Percentiles rank a stretch among this genome's conserved stretches.
phyloP scores from a whole-genome alignment of 2,888 invertebrate species.

The Autographa pulchrina region DNA sequence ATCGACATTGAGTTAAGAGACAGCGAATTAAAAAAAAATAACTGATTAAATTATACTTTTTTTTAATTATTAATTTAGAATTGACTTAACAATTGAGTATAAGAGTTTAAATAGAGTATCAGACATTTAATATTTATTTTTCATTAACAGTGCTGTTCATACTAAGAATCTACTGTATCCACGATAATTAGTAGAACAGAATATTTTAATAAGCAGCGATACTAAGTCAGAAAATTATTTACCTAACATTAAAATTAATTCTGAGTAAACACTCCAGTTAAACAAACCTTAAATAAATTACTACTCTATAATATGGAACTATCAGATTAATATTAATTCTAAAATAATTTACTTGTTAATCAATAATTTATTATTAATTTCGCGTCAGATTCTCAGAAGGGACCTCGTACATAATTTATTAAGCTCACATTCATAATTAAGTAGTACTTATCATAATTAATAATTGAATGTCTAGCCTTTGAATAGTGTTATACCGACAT shows the following conservation, averaged over 20 bases:
- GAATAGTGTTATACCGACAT: constrained; percentile 21
- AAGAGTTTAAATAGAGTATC: too few relatives aligned
- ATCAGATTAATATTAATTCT: not conserved
- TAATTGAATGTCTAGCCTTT: constrained; percentile 14
- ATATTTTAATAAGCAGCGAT: not conserved
- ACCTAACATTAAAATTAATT: not conserved
- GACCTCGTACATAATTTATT: constrained; percentile 22
- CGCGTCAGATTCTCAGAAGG: constrained; percentile 9
- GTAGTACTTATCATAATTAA: constrained; percentile 18
- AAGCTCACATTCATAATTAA: not conserved
- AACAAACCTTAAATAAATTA: not conserved
- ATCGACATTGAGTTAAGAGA: too few relatives aligned
- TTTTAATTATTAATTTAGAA: too few relatives aligned
- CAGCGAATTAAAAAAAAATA: too few relatives aligned
- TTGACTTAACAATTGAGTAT: too few relatives aligned
- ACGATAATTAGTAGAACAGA: not conserved
- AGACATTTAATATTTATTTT: too few relatives aligned
- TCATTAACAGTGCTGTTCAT: too few relatives aligned
- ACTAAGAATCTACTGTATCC: not conserved
- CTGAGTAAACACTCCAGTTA: not conserved
- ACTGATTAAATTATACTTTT: too few relatives aligned
- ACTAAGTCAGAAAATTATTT: not conserved
- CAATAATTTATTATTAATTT: constrained; percentile 28
- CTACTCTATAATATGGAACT: not conserved
- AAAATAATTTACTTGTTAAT: not conserved